These are phyloP conservation scores for Elgaria multicarinata DNA, from an alignment of 2,113 vertebrate species.

Conservation along the genomic window DNA sequence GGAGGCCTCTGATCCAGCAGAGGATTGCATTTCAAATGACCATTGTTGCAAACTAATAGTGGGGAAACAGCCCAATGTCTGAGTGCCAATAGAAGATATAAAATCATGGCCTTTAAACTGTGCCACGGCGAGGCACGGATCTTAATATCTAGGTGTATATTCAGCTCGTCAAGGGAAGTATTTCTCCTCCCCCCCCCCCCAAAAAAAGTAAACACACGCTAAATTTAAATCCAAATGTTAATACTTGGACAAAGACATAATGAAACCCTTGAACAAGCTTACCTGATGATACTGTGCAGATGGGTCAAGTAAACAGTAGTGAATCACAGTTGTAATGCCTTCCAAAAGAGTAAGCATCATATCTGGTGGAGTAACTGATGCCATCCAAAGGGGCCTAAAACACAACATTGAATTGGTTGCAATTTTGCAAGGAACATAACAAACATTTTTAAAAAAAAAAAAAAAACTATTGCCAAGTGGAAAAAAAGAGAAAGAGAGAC, in stretches of 20 bases:
- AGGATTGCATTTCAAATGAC: not conserved
- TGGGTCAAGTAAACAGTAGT: slow-evolving; percentile 96
- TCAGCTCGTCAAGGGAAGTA: not conserved
- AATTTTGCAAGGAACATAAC: not conserved
- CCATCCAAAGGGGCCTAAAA: slow-evolving; percentile 94
- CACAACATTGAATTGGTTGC: not conserved
- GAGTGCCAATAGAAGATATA: not conserved
- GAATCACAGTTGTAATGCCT: slow-evolving; percentile 97
- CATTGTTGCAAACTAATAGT: not conserved
- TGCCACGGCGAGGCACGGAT: not conserved
- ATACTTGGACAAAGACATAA: not conserved
- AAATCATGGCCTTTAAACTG: not conserved
- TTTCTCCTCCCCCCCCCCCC: not conserved
- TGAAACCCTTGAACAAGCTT: slow-evolving; percentile 49
- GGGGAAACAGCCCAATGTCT: not conserved
- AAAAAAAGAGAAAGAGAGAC: slow-evolving; percentile 15
- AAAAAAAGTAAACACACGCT: not conserved
- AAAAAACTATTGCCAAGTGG: slow-evolving; percentile 19
- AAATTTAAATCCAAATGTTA: not conserved
- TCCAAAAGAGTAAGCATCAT: slow-evolving; percentile 95
- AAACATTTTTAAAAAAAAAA: slow-evolving; percentile 11
- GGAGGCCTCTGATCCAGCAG: too few species aligned
- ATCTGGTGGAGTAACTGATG: slow-evolving; percentile 93
- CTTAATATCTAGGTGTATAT: not conserved
- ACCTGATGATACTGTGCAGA: slow-evolving; percentile 97